Percentiles rank a stretch among this genome's conserved stretches.
phyloP scores from a whole-genome alignment of 2,113 vertebrate genomes.

The Podarcis cretensis region DNA sequence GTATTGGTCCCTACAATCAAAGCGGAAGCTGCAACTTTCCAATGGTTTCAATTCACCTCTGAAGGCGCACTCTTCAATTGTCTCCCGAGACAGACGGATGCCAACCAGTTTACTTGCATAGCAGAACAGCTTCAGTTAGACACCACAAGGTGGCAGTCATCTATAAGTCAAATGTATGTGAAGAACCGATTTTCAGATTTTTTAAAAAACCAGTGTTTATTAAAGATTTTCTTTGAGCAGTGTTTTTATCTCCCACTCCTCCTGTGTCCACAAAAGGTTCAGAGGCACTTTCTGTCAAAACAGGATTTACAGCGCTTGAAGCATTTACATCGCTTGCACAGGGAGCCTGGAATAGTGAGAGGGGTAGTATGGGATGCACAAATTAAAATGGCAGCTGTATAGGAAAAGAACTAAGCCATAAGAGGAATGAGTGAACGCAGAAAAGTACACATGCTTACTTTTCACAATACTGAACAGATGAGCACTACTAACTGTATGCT shows the following conservation, averaged over 20 bases:
- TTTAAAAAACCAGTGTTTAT: not conserved
- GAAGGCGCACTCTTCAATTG: too few relatives aligned
- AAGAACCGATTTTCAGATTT: not conserved
- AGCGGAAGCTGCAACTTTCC: too few relatives aligned
- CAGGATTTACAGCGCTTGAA: not conserved
- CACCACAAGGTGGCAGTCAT: constrained; percentile 21
- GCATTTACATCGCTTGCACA: not conserved
- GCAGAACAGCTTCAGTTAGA: not conserved
- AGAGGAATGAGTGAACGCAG: not conserved
- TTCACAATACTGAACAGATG: not conserved
- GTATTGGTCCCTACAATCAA: too few relatives aligned
- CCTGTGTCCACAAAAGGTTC: not conserved
- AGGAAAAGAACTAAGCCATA: not conserved
- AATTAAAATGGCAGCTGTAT: not conserved
- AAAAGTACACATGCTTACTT: not conserved
- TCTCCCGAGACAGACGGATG: too few relatives aligned
- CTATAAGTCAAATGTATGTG: not conserved
- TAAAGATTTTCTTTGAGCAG: too few relatives aligned
- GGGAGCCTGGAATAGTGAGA: not conserved
- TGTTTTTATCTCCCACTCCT: not conserved
- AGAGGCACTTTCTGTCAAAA: not conserved
- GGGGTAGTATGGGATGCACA: not conserved
- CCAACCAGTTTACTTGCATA: not conserved
- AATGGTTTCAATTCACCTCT: too few relatives aligned
- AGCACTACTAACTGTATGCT: not conserved